phyloP scores from a whole-genome alignment of 2,888 invertebrate genomes.

The Campopleginae sp. region DNA sequence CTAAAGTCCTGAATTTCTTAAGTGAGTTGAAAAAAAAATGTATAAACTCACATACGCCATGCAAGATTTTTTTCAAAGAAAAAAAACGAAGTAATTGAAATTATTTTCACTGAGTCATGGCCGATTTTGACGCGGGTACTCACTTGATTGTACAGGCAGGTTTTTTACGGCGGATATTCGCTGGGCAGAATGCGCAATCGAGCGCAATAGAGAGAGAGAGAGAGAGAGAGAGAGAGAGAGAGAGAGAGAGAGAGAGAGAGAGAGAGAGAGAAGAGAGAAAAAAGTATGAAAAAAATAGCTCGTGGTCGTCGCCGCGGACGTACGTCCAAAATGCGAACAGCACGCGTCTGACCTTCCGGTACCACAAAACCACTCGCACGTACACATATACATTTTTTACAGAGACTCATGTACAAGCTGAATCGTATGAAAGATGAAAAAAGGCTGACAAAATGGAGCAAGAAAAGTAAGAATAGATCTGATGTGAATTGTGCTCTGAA shows the following conservation, averaged over 20 bases:
- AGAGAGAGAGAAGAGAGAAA: background rate
- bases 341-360: constrained; percentile 60
- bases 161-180: constrained; percentile 38
- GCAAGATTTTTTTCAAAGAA: background rate
- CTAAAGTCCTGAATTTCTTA: too few relatives aligned
- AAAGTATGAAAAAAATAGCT: background rate
- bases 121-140: background rate
- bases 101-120: constrained; percentile 18
- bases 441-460: constrained; percentile 23
- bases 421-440: constrained; percentile 21
- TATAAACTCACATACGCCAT: background rate
- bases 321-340: constrained; percentile 34
- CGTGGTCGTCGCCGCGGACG: constrained; percentile 8
- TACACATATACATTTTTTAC: background rate
- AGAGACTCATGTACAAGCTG: background rate
- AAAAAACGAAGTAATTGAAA: background rate
- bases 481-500: constrained; percentile 41
- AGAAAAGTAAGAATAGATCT: background rate
- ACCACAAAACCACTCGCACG: constrained; percentile 28
- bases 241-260: background rate
- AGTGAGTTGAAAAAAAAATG: too few relatives aligned
- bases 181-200: constrained; percentile 49
- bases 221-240: background rate
- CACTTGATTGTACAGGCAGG: constrained; percentile 1
- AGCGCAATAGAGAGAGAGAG: constrained; percentile 3